Evolutionary conservation across 2,797 vertebrate species (phyloP).

Genomic region (Lates japonicus): DNA sequence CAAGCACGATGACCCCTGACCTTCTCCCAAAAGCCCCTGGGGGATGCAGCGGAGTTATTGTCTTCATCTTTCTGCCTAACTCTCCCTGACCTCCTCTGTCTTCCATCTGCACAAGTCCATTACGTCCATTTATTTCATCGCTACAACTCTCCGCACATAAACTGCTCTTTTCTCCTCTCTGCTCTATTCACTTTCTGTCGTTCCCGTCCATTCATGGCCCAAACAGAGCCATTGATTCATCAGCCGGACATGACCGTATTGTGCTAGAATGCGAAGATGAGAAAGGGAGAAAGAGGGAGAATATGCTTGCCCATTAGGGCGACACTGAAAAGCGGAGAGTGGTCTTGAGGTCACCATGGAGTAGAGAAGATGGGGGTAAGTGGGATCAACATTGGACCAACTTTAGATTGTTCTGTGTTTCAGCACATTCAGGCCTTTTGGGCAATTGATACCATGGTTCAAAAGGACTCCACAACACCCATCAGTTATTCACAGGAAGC

Average conservation of each 20-base stretch:
- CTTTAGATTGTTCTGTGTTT: constrained; percentile 46
- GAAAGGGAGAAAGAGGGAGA: constrained; percentile 51
- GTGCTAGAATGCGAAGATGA: constrained; percentile 77
- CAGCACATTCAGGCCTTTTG: constrained; percentile 51
- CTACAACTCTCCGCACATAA: constrained; percentile 71
- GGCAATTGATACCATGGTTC: constrained; percentile 36
- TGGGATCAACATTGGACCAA: constrained; percentile 35
- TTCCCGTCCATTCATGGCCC: constrained; percentile 69
- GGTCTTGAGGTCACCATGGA: constrained; percentile 69
- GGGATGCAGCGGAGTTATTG: constrained; percentile 72
- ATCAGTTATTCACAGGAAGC: constrained; percentile 64
- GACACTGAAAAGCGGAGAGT: constrained; percentile 56
- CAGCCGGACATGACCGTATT: constrained; percentile 77
- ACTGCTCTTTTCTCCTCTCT: constrained; percentile 58
- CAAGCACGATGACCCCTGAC: constrained; percentile 73
- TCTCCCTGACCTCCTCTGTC: constrained; percentile 75
- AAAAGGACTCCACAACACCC: constrained; percentile 46
- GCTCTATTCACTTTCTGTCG: constrained; percentile 59
- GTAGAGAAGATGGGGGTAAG: constrained; percentile 38
- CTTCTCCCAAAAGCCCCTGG: constrained; percentile 69
- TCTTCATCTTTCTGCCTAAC: constrained; percentile 71
- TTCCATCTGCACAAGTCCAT: constrained; percentile 79
- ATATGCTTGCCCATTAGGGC: constrained; percentile 30
- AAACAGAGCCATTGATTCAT: constrained; percentile 84
- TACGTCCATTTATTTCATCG: constrained; percentile 68